Conservation (phyloP, 2,113 vertebrate species). For the Psephotus haematonotus region DNA sequence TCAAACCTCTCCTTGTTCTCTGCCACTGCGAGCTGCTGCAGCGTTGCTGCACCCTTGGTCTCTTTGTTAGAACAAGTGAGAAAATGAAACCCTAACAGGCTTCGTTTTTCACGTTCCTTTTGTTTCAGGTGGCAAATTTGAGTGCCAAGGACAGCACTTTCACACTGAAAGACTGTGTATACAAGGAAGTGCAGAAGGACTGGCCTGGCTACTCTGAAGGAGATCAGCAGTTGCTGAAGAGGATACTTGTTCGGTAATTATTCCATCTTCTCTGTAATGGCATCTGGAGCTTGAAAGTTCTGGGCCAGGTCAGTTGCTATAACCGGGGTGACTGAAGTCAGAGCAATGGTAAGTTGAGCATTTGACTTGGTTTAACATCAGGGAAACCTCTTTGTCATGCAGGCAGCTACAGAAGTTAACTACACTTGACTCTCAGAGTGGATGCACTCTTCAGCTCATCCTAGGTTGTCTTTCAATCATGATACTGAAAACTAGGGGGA, state of each 20-base stretch:
- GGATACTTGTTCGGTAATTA: slow-evolving; percentile 87
- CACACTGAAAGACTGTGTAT: slow-evolving; percentile 89
- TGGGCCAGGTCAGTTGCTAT: not conserved
- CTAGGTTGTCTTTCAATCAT: not conserved
- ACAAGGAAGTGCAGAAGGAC: slow-evolving; percentile 93
- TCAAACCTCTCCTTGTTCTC: not conserved
- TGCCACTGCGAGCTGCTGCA: not conserved
- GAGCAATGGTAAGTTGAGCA: not conserved
- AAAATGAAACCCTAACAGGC: not conserved
- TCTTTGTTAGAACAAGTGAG: not conserved
- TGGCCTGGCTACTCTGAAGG: slow-evolving; percentile 97
- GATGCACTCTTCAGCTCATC: not conserved
- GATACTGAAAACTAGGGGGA: not conserved
- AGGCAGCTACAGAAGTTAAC: not conserved
- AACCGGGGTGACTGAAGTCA: not conserved
- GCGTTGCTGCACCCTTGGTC: not conserved
- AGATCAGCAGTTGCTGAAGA: slow-evolving; percentile 93
- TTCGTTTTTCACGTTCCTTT: not conserved
- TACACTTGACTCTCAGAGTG: not conserved
- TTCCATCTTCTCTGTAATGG: not conserved
- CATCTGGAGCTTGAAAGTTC: not conserved
- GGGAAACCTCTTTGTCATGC: not conserved
- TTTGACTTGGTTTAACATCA: not conserved
- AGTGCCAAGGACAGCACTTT: slow-evolving; percentile 90
- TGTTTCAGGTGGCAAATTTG: slow-evolving; percentile 88